These are phyloP conservation scores for Acropora tenuis DNA, from an alignment of 64 coral and sea anemone species.

Conservation along the genomic window DNA sequence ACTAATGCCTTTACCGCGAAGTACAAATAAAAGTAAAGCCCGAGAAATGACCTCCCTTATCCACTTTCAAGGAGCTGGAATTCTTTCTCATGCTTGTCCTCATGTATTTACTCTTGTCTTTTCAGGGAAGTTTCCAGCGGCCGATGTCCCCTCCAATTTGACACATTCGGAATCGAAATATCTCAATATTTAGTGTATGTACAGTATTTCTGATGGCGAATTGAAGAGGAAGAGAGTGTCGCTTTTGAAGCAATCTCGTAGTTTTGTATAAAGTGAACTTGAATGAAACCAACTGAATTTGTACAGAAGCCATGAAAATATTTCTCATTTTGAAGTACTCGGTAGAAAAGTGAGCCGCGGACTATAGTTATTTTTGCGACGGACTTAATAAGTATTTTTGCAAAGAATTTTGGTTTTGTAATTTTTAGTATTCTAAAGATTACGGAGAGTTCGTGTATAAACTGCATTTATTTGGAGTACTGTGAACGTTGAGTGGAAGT, in stretches of 20 bases:
- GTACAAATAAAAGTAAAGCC: too few species aligned
- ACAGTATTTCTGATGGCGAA: not conserved
- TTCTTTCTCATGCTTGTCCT: too few species aligned
- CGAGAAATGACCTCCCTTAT: too few species aligned
- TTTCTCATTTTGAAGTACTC: not conserved
- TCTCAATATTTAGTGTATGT: not conserved
- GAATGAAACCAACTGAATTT: constrained; percentile 20
- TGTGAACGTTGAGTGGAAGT: too few species aligned
- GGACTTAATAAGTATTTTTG: too few species aligned
- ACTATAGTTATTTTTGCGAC: constrained; percentile 19
- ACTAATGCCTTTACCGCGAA: too few species aligned
- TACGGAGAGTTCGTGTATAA: constrained; percentile 10
- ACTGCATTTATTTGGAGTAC: not conserved
- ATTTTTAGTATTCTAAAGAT: not conserved
- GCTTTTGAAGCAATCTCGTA: not conserved
- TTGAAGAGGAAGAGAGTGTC: not conserved
- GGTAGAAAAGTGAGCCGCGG: not conserved
- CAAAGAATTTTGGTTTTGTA: not conserved
- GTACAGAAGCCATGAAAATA: not conserved
- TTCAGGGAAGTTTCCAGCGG: not conserved
- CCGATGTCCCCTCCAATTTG: not conserved
- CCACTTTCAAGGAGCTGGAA: too few species aligned
- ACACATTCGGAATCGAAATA: not conserved
- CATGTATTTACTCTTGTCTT: too few species aligned
- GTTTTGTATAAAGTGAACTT: constrained; percentile 11